Percentiles rank a stretch among this genome's conserved stretches.
phyloP scores from a whole-genome alignment of 2,888 invertebrate genomes.

The Gymnosoma rotundatum region DNA sequence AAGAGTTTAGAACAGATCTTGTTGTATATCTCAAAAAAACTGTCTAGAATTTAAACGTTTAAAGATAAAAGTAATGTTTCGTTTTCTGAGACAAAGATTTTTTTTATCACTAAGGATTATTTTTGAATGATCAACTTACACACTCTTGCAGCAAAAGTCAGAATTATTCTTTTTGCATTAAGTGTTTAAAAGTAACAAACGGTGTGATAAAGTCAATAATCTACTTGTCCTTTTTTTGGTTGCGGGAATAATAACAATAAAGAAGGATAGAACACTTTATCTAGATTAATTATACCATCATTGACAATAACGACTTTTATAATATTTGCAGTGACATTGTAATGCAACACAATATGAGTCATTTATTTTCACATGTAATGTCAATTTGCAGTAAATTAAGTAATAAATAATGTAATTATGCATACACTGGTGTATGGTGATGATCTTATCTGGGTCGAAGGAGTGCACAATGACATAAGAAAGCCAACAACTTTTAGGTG shows the following conservation, averaged over 20 bases:
- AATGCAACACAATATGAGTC: conserved; percentile 30
- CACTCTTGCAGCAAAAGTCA: too few relatives aligned
- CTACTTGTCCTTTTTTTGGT: too few relatives aligned
- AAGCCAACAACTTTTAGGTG: not conserved
- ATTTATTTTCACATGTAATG: not conserved
- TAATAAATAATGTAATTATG: conserved; percentile 10
- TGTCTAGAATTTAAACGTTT: too few relatives aligned
- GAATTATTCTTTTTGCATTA: too few relatives aligned
- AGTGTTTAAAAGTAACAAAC: too few relatives aligned
- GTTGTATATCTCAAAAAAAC: too few relatives aligned
- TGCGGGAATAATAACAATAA: not conserved
- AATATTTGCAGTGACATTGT: conserved; percentile 32
- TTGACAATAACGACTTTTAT: conserved; percentile 52
- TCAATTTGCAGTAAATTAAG: conserved; percentile 19
- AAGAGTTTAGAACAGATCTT: too few relatives aligned
- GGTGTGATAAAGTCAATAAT: too few relatives aligned
- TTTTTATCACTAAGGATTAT: too few relatives aligned
- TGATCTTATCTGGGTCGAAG: conserved; percentile 1
- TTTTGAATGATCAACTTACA: too few relatives aligned
- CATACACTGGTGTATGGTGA: not conserved
- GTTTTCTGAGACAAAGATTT: too few relatives aligned
- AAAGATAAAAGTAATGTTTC: too few relatives aligned
- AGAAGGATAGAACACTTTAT: conserved; percentile 44
- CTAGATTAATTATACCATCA: conserved; percentile 61
- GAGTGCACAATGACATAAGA: not conserved